Conservation (phyloP, 2,113 vertebrate species). For the Lepus timidus region DNA sequence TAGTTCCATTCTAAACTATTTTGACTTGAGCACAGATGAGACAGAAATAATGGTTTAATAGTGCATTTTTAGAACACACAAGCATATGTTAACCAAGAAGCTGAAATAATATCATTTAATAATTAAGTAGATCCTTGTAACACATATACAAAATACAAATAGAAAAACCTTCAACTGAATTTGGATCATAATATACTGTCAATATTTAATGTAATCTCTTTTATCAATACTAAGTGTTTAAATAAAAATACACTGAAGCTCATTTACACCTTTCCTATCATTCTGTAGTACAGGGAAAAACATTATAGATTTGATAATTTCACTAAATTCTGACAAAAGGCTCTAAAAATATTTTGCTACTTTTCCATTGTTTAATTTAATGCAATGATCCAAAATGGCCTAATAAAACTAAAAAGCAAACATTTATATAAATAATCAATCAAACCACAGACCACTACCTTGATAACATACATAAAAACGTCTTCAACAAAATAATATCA, state of each 20-base stretch:
- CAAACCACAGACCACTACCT: background rate
- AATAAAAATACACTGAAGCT: background rate
- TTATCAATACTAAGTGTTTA: background rate
- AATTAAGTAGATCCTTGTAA: background rate
- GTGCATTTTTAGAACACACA: background rate
- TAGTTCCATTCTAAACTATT: background rate
- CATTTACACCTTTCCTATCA: background rate
- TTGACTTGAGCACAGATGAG: background rate
- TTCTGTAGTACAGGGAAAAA: background rate
- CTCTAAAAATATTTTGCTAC: conserved; percentile 23
- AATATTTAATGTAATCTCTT: background rate
- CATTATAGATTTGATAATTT: background rate
- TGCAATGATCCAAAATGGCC: background rate
- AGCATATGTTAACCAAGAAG: background rate
- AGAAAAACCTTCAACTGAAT: background rate
- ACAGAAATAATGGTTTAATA: background rate
- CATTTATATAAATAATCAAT: conserved; percentile 1
- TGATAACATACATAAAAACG: background rate
- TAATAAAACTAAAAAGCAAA: conserved; percentile 15
- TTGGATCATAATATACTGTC: background rate
- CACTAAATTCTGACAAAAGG: background rate
- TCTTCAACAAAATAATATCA: background rate
- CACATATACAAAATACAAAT: background rate
- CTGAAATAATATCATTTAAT: background rate
- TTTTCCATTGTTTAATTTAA: conserved; percentile 34